Conservation (phyloP, 1,140 invertebrate genomes). For the Apolygus lucorum region DNA sequence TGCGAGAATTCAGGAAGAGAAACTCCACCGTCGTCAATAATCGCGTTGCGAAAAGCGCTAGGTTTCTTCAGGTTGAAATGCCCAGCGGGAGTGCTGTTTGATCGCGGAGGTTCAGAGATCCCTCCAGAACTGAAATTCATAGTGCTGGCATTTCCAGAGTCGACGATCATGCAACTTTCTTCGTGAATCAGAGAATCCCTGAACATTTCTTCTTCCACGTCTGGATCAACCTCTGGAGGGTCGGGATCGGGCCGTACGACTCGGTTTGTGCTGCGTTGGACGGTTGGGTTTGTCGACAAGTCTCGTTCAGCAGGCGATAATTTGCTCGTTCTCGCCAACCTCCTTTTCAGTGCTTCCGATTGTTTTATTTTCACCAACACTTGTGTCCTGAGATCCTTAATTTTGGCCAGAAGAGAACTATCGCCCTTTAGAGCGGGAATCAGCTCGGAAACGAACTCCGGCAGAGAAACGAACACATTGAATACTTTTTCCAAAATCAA, state of each 20-base stretch:
- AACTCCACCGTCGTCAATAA: too few relatives aligned
- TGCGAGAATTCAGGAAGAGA: too few relatives aligned
- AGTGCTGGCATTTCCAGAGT: too few relatives aligned
- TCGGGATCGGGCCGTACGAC: not conserved
- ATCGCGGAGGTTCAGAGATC: too few relatives aligned
- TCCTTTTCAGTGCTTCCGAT: not conserved
- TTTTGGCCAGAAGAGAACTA: slow-evolving; percentile 12
- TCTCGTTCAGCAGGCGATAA: too few relatives aligned
- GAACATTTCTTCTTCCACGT: slow-evolving; percentile 5
- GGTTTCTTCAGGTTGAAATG: not conserved
- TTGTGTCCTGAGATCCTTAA: slow-evolving; percentile 10
- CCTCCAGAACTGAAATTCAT: too few relatives aligned
- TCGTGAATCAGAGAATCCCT: not conserved
- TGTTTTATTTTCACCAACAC: slow-evolving; percentile 24
- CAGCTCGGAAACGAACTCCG: slow-evolving; percentile 21
- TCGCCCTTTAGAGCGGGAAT: slow-evolving; percentile 27
- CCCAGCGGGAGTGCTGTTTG: too few relatives aligned
- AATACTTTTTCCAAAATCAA: slow-evolving; percentile 28
- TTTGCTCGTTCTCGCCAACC: not conserved
- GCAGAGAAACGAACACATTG: slow-evolving; percentile 22
- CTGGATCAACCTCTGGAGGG: too few relatives aligned
- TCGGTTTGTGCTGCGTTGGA: not conserved
- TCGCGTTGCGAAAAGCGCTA: not conserved
- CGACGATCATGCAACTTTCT: not conserved
- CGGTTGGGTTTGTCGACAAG: too few relatives aligned